phyloP scores from a whole-genome alignment of 2,888 invertebrate genomes.

The Drosophila formosana region DNA sequence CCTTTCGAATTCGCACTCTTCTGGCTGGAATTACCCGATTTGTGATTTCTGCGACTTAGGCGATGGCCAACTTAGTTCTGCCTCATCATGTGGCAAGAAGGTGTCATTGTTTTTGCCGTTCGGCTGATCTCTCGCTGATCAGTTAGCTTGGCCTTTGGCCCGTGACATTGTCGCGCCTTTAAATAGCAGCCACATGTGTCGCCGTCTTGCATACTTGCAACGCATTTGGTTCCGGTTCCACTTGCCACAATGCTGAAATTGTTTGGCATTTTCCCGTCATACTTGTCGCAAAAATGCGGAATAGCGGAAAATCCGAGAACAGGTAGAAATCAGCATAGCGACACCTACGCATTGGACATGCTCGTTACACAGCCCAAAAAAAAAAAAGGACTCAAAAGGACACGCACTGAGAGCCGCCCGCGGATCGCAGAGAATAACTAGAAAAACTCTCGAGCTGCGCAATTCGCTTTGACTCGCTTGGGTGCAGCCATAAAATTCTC shows the following conservation, averaged over 20 bases:
- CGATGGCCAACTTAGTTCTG: conserved; percentile 31
- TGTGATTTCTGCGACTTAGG: not conserved
- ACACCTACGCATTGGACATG: conserved; percentile 65
- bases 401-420: conserved; percentile 33
- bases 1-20: not conserved
- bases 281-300: conserved; percentile 49
- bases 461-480: conserved; percentile 42
- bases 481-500: conserved; percentile 37
- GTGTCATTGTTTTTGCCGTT: conserved; percentile 16
- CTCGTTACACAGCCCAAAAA: conserved; percentile 44
- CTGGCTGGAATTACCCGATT: not conserved
- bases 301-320: conserved; percentile 41
- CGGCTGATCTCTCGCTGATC: conserved; percentile 37
- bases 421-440: not conserved
- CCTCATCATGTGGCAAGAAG: conserved; percentile 33
- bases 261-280: conserved; percentile 11
- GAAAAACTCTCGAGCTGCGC: conserved; percentile 35
- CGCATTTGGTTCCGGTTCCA: conserved; percentile 48
- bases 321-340: conserved; percentile 57
- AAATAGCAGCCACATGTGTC: conserved; percentile 44
- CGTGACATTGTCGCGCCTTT: conserved; percentile 60
- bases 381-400: conserved; percentile 52
- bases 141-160: conserved; percentile 28
- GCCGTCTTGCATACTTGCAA: not conserved
- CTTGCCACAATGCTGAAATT: conserved; percentile 33